phyloP scores from a whole-genome alignment of 2,888 invertebrate species.

The Odontomyia ornata region DNA sequence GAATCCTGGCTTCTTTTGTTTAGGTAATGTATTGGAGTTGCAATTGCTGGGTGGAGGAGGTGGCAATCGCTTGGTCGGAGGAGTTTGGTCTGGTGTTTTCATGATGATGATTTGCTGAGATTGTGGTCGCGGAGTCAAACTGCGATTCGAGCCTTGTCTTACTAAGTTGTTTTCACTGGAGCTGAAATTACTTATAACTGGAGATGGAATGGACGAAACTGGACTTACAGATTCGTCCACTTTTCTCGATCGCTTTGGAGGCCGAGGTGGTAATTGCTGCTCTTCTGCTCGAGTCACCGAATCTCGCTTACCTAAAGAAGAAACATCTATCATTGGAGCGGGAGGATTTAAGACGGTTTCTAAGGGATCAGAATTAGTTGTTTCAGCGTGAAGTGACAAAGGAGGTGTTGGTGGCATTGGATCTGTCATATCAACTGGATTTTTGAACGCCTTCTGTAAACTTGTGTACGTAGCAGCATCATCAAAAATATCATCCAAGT shows the following conservation, averaged over 20 bases:
- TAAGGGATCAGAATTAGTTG: constrained; percentile 63
- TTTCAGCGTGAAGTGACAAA: constrained; percentile 59
- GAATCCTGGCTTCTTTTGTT: constrained; percentile 70
- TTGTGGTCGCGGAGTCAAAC: constrained; percentile 55
- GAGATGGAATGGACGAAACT: constrained; percentile 2
- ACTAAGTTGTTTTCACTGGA: constrained; percentile 59
- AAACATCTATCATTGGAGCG: constrained; percentile 66
- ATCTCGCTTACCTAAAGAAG: constrained; percentile 65
- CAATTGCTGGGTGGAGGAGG: constrained; percentile 60
- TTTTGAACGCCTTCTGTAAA: constrained; percentile 85
- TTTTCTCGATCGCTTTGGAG: constrained; percentile 80
- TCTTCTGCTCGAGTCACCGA: constrained; percentile 68
- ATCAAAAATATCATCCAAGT: constrained; percentile 73
- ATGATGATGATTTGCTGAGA: constrained; percentile 60
- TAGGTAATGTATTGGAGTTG: constrained; percentile 64
- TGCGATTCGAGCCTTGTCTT: constrained; percentile 48
- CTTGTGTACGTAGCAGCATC: constrained; percentile 86
- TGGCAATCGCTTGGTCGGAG: constrained; percentile 68
- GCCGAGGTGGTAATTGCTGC: constrained; percentile 77
- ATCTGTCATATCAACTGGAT: constrained; percentile 75
- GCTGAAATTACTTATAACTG: not conserved
- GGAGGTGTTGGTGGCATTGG: constrained; percentile 65
- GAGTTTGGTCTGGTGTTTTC: constrained; percentile 62
- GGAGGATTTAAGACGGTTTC: constrained; percentile 62
- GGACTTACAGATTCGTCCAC: constrained; percentile 55